phyloP scores from a whole-genome alignment of 64 coral and sea anemone genomes.

The Porites lutea region DNA sequence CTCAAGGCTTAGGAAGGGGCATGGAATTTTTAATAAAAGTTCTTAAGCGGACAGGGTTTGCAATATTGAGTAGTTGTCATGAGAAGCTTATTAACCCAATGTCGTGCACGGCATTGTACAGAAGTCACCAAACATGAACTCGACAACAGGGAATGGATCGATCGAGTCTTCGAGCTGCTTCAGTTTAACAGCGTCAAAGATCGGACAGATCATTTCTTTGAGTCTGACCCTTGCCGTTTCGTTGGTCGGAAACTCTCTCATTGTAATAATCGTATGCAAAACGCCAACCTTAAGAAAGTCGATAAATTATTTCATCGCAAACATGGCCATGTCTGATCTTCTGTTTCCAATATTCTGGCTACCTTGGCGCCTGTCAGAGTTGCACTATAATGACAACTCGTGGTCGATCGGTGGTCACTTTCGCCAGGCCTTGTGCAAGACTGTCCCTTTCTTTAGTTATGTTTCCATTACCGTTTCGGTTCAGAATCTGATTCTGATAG shows the following conservation, averaged over 20 bases:
- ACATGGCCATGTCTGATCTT: slow-evolving; percentile 6
- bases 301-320: background rate
- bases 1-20: too few relatives aligned
- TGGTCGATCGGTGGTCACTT: background rate
- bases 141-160: too few relatives aligned
- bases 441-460: background rate
- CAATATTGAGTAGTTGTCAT: too few relatives aligned
- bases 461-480: background rate
- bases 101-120: too few relatives aligned
- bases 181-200: too few relatives aligned
- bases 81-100: too few relatives aligned
- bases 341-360: background rate
- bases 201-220: too few relatives aligned
- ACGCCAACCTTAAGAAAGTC: background rate
- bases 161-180: too few relatives aligned
- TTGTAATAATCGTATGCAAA: background rate
- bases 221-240: background rate
- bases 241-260: background rate
- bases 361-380: background rate
- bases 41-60: too few relatives aligned
- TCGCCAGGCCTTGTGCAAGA: background rate
- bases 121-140: too few relatives aligned
- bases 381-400: background rate
- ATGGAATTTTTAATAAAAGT: too few relatives aligned
- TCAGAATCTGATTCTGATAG: background rate